Base-by-base conservation (phyloP, 2,797 vertebrate genomes). In the Pangasius mekongensis region DNA sequence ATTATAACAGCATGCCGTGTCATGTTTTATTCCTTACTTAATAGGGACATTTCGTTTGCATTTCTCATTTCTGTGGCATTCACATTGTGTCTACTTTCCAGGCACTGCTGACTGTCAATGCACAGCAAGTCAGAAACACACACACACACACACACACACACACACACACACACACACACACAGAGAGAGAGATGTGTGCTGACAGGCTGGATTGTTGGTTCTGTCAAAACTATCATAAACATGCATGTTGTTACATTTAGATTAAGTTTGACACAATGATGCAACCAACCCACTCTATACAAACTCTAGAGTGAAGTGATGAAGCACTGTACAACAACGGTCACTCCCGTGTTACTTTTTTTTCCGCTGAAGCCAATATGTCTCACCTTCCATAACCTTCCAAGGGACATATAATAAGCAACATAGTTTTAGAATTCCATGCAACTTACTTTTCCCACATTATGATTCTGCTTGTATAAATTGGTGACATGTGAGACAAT, bases 11-110 rank as follows among this genome's bases (percentile, higher is more conserved):
- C 18, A 5, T 30, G 62, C 3, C 62, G 33, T 67, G 60, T 30
- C 82, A 66, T 11, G 8, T 66, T 49, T 83, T 49, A 83, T 66
- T 67, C 82, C 43, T 30, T 30, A 64, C 5, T 18, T 83, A 83
- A 64, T 83, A 67, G 18, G 60, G 3, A 67, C n/a, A 30, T 49
- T 66, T 49, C 39, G 3, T 67, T 66, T 49, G 62, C 62, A 67
- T 66, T 83, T 83, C 82, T 83, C 43, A 67, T 22, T 83, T 49
- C 62, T 49, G 60, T 39, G 16, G 7, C 30, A 56, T 80, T 43
- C 82, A 49, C 6, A 67, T 33, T 90, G 90, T 91, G 92, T 93
- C 90, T 92, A 33, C 90, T 91, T 93, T 93, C 93, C 92, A 92
- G 91, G 80, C 2, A 92, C 90, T 93, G 39, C 71, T 77, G 11